Percentiles rank a stretch among this genome's conserved stretches.
Conservation (phyloP, 2,113 vertebrate genomes). For the Hippopotamus amphibius region DNA sequence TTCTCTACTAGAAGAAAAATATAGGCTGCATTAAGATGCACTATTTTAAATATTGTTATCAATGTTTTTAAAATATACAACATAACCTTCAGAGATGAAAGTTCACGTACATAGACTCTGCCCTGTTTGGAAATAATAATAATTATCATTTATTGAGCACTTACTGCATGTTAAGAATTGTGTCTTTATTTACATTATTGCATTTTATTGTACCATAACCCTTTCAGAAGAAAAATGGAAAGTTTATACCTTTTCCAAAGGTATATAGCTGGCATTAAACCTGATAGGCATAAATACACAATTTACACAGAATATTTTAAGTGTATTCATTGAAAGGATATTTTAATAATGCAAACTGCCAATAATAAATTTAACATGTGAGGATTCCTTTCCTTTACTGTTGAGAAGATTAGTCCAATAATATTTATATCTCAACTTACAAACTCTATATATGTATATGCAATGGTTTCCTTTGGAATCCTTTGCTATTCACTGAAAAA, state of each 20-base stretch:
- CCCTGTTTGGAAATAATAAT: neutral
- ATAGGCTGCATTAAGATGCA: neutral
- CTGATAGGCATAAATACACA: neutral
- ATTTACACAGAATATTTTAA: conserved; percentile 64
- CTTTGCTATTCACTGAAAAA: conserved; percentile 41
- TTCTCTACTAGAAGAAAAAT: neutral
- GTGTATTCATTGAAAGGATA: conserved; percentile 46
- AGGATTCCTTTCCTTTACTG: neutral
- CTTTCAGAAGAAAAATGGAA: conserved; percentile 49
- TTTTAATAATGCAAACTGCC: conserved; percentile 50
- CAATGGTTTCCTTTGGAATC: neutral
- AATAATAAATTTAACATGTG: conserved; percentile 49
- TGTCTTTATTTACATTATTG: conserved; percentile 11
- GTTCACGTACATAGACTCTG: conserved; percentile 2
- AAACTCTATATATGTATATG: neutral
- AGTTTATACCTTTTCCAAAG: conserved; percentile 5
- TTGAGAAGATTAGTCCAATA: conserved; percentile 41
- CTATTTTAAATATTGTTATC: conserved; percentile 46
- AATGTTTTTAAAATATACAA: neutral
- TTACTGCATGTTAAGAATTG: neutral
- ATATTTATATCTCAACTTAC: conserved; percentile 17
- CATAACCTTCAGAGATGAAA: neutral
- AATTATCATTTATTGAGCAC: neutral
- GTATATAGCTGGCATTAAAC: conserved; percentile 37
- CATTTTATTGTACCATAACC: neutral